Evolutionary conservation across 1,140 invertebrate species (phyloP), one percentile per base, ranked within the genome.

Genomic region (Harlomillsia oculata): DNA sequence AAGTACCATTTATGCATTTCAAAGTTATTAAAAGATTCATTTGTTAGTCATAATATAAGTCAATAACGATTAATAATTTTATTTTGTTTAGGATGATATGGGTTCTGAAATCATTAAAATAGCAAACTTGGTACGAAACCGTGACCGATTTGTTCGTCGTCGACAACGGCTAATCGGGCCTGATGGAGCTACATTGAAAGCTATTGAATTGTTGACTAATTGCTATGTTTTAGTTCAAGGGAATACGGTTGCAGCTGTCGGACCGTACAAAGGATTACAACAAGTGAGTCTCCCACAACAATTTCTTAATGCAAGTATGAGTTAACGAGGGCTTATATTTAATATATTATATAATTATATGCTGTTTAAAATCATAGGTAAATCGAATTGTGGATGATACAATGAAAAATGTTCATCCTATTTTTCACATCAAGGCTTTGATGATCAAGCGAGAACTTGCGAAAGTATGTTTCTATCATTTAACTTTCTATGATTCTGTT

Each of bases 341-440:
- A n/a, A n/a, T n/a, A n/a, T n/a, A n/a, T n/a, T n/a, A n/a, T n/a
- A n/a, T n/a, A 18, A 6, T 56, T 16, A 20, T 60, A 25, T 59
- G 40, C 54, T 65, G 60, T 62, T 59, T 66, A 18, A 44, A 28
- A 43, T 56, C 41, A 67, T 50, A 79, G 74, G 90, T 94, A 0
- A 74, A 93, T 59, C 81, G 86, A 68, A 89, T 99, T 67, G 89
- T 93, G 5, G 83, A 90, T 69, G 95, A 99, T 66, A 96, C 91
- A 2, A 97, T 99, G 93, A 92, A 93, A 68, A 99, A 99, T 71
- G 83, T 99, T 56, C 96, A 99, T 77, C 96, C 96, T n/a, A 94
- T 99, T 69, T 98, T 98, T 69, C 97, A 97, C 68, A 95, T 99
- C 0, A 99, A 99, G 75, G 84, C 88, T 16, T 72, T 99, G 11